A percentile compares a stretch with the other conserved stretches of the same genome.
Evolutionary conservation across 2,888 invertebrate species (phyloP).

Genomic region (Lasius fuliginosus): DNA sequence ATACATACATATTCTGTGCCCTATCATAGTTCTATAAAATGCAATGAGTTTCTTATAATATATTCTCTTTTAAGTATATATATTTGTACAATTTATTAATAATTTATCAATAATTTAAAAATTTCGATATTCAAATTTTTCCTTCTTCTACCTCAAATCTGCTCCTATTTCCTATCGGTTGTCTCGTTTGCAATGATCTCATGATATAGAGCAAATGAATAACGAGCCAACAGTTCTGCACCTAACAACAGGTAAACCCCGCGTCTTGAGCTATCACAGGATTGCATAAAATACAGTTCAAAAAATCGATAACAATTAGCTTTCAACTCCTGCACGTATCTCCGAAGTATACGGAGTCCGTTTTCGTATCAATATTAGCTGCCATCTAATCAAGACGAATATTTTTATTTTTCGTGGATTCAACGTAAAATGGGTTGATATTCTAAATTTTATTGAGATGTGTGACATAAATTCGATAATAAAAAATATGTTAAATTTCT

Average conservation of each 20-base stretch:
- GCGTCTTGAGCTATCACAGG: slow-evolving; percentile 55
- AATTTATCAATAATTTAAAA: slow-evolving; percentile 9
- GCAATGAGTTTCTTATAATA: background rate
- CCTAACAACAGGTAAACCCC: slow-evolving; percentile 74
- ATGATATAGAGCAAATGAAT: background rate
- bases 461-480: background rate
- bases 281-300: slow-evolving; percentile 45
- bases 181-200: background rate
- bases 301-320: slow-evolving; percentile 73
- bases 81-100: background rate
- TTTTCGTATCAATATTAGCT: background rate
- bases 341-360: slow-evolving; percentile 39
- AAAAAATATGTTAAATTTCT: background rate
- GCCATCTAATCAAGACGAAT: slow-evolving; percentile 5
- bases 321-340: slow-evolving; percentile 59
- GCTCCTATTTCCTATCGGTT: too few species aligned
- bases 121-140: background rate
- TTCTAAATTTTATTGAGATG: background rate
- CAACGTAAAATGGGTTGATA: background rate
- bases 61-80: background rate
- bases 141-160: background rate
- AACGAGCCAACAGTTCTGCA: slow-evolving; percentile 47
- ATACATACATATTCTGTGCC: background rate
- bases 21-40: background rate
- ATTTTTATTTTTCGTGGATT: background rate